Percentiles rank a stretch among this genome's conserved stretches.
phyloP scores from a whole-genome alignment of 53 echinoderm and acorn worm genomes.

The Zoroaster sp. region DNA sequence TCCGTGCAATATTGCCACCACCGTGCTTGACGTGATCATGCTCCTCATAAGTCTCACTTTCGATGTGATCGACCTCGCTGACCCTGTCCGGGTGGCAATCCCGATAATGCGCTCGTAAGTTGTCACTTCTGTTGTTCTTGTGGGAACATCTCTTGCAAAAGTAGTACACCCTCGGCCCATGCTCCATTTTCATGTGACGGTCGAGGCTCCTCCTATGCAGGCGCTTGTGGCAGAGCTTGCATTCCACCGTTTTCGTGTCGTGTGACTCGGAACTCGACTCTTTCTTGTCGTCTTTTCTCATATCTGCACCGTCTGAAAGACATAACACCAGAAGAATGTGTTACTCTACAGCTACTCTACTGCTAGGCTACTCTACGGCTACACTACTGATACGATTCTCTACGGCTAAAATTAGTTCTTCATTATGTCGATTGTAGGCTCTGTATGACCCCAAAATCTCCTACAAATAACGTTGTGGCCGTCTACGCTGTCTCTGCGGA shows the following conservation, averaged over 20 bases:
- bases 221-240: background rate
- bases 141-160: background rate
- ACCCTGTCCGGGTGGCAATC: background rate
- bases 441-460: too few species aligned
- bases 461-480: background rate
- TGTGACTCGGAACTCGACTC: background rate
- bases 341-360: background rate
- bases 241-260: background rate
- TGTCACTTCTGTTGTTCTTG: background rate
- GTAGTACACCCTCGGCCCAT: background rate
- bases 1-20: background rate
- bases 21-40: background rate
- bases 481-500: background rate
- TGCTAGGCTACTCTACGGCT: background rate
- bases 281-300: background rate
- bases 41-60: background rate
- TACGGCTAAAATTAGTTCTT: too few species aligned
- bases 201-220: constrained; percentile 5
- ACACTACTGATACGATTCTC: background rate
- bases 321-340: background rate
- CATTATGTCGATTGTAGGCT: too few species aligned
- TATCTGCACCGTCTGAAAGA: background rate
- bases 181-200: background rate
- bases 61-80: background rate
- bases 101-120: background rate